Evolutionary conservation across 2,888 invertebrate genomes (phyloP), one percentile per base, ranked within the genome.

Genomic region (Brachyopa scutellaris): DNA sequence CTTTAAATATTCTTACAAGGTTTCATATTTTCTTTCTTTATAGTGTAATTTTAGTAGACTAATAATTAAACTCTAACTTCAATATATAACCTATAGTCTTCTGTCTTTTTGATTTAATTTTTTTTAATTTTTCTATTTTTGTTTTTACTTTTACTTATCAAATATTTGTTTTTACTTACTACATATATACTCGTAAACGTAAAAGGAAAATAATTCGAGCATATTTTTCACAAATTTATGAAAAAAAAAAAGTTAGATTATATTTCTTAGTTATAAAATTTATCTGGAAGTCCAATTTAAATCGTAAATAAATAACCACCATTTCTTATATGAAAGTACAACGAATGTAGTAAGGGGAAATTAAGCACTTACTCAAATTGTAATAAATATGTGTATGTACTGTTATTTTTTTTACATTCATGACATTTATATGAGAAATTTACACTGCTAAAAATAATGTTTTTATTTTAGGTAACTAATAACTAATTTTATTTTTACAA

Each of bases 361-460:
- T 47, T 57, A 67, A 67, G 51, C 13, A 26, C 59, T 69, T 45
- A 70, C 51, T 61, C 15, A 42, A 49, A 51, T 67, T 70, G 13
- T 21, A 70, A 77, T 77, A 70, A 72, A 77, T 77, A 72, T 31
- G 38, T 62, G 47, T 49, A 64, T 77, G 72, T 77, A 64, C 11
- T 62, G n/a, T n/a, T n/a, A n/a, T n/a, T n/a, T n/a, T 77, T 55
- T 70, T 70, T 77, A 77, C 70, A 77, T 55, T 62, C 38, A 77
- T 77, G 77, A 77, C 31, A n/a, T n/a, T n/a, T n/a, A 53, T 59
- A 45, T 64, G 61, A 47, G 8, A 69, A 69, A 76, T 69, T 21
- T 69, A 76, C 62, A 76, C 55, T 77, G 62, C 15, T 38, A 19
- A 67, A 49, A 42, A 53, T 47, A 19, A 15, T 49, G 17, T 23